These are phyloP conservation scores for Abrostola triplasia DNA, from an alignment of 2,888 invertebrate species.

Conservation along the genomic window DNA sequence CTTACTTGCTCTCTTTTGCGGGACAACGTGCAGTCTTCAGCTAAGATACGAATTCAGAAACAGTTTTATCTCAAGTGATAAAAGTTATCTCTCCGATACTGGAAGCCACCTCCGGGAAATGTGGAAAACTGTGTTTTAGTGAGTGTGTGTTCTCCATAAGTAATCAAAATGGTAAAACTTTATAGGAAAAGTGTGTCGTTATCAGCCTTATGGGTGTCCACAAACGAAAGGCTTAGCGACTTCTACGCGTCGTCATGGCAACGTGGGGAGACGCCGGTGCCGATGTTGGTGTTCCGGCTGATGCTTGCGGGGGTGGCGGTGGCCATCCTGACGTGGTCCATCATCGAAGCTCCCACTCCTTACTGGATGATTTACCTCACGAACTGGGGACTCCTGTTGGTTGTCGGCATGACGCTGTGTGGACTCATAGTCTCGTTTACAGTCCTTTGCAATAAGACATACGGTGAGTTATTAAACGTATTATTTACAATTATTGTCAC, in stretches of 20 bases:
- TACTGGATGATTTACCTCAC: constrained; percentile 81
- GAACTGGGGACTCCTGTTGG: constrained; percentile 80
- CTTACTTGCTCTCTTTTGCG: constrained; percentile 51
- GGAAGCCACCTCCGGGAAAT: constrained; percentile 2
- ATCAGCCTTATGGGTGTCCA: constrained; percentile 78
- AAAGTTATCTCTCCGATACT: constrained; percentile 30
- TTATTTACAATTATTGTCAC: too few species aligned
- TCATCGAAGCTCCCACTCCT: constrained; percentile 60
- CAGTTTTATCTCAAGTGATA: constrained; percentile 38
- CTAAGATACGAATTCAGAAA: constrained; percentile 57
- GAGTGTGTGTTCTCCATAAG: constrained; percentile 29
- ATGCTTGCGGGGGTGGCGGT: constrained; percentile 65
- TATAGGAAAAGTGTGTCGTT: constrained; percentile 71
- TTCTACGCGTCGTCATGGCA: constrained; percentile 84
- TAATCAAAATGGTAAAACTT: constrained; percentile 80
- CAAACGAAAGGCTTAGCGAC: constrained; percentile 76
- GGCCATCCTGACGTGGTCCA: constrained; percentile 74
- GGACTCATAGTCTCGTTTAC: constrained; percentile 71
- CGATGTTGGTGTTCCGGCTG: constrained; percentile 73
- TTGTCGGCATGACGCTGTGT: constrained; percentile 66
- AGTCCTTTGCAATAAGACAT: constrained; percentile 60
- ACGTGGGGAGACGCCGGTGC: constrained; percentile 76
- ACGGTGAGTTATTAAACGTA: constrained; percentile 64
- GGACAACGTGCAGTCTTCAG: constrained; percentile 31
- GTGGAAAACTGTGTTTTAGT: constrained; percentile 21